A percentile compares a stretch with the other conserved stretches of the same genome.
These are phyloP conservation scores for Aplodontia rufa DNA, from an alignment of 2,113 vertebrate genomes.

Conservation along the genomic window DNA sequence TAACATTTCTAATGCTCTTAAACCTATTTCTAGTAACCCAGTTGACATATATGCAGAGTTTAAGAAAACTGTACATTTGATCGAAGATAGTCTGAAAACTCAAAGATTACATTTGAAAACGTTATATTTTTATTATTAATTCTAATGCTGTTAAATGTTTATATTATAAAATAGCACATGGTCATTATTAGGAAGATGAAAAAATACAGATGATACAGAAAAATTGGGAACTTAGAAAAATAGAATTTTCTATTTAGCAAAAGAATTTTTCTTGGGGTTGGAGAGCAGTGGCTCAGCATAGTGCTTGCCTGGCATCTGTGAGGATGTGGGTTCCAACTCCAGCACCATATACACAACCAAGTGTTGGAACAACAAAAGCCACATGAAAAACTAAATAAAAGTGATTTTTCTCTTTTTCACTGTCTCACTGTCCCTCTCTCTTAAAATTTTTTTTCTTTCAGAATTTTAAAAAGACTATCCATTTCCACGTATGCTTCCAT, in stretches of 20 bases:
- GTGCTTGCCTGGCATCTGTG: too few relatives aligned
- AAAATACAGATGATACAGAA: background rate
- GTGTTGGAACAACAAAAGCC: too few relatives aligned
- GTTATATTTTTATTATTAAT: conserved; percentile 14
- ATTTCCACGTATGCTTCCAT: background rate
- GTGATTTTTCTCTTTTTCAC: too few relatives aligned
- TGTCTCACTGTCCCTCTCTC: too few relatives aligned
- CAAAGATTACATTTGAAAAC: background rate
- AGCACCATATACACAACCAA: too few relatives aligned
- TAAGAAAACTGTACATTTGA: conserved; percentile 30
- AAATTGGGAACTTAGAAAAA: background rate
- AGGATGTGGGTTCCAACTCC: too few relatives aligned
- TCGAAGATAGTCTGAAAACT: background rate
- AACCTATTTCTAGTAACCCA: background rate
- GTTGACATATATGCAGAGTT: background rate
- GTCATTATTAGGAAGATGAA: background rate
- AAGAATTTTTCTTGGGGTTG: too few relatives aligned
- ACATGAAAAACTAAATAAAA: too few relatives aligned
- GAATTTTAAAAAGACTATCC: background rate
- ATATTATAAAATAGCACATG: background rate
- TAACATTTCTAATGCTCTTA: background rate
- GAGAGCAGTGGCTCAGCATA: too few relatives aligned
- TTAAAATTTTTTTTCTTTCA: background rate
- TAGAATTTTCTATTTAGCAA: background rate
- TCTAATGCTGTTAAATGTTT: background rate